Evolutionary conservation across 92 coral and sea anemone genomes (phyloP).

Genomic region (Parazoanthus darwini): DNA sequence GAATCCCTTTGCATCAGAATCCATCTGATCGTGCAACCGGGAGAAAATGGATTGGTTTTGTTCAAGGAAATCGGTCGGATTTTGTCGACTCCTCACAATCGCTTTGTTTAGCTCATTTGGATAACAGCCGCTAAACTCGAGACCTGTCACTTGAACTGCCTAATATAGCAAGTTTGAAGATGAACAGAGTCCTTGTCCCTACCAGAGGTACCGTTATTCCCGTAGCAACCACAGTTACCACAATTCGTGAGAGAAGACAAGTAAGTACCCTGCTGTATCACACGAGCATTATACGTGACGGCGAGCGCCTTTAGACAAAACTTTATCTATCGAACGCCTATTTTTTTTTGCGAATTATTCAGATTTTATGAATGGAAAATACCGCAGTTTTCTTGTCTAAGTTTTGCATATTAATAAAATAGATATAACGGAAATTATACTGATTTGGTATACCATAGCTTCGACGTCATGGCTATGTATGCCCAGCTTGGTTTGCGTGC

Average conservation of each 20-base stretch:
- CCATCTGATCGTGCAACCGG: too few relatives aligned
- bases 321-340: too few relatives aligned
- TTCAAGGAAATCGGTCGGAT: background rate
- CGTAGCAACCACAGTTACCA: background rate
- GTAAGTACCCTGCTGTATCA: background rate
- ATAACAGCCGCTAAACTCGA: background rate
- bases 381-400: too few relatives aligned
- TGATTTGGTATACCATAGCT: too few relatives aligned
- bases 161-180: background rate
- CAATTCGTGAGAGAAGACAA: background rate
- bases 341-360: too few relatives aligned
- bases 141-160: background rate
- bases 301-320: background rate
- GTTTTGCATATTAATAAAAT: too few relatives aligned
- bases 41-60: too few relatives aligned
- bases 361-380: too few relatives aligned
- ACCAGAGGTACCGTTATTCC: background rate
- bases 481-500: too few relatives aligned
- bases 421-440: too few relatives aligned
- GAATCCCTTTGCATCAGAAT: too few relatives aligned
- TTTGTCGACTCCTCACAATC: background rate
- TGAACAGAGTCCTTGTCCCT: conserved; percentile 24
- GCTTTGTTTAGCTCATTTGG: background rate
- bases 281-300: background rate
- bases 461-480: too few relatives aligned